phyloP scores from a whole-genome alignment of 1,140 invertebrate species.

The Aphidius gifuensis region DNA sequence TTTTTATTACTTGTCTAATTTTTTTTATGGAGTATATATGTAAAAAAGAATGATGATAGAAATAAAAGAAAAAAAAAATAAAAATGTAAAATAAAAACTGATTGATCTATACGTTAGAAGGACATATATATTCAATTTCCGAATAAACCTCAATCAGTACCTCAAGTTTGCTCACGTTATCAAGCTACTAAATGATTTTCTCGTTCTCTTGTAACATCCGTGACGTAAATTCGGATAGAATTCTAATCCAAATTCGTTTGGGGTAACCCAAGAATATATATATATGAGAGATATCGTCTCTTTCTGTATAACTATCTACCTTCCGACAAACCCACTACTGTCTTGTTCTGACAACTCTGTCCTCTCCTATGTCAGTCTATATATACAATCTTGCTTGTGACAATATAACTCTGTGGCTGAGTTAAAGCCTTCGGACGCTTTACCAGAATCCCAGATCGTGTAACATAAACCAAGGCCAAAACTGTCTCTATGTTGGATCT shows the following conservation, averaged over 20 bases:
- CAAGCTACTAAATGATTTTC: conserved; percentile 25
- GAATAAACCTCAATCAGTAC: conserved; percentile 27
- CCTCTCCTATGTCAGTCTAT: too few relatives aligned
- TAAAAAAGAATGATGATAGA: neutral
- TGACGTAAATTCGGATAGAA: conserved; percentile 23
- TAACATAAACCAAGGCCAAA: neutral
- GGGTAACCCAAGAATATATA: too few relatives aligned
- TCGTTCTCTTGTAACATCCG: conserved; percentile 16
- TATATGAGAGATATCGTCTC: too few relatives aligned
- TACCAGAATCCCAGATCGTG: conserved; percentile 15
- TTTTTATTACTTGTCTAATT: too few relatives aligned
- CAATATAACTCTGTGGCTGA: too few relatives aligned
- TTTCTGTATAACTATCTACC: too few relatives aligned
- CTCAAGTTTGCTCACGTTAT: conserved; percentile 21
- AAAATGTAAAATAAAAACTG: neutral
- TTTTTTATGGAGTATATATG: neutral
- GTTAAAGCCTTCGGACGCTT: neutral
- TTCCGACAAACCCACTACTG: too few relatives aligned
- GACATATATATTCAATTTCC: neutral
- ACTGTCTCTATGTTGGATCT: conserved; percentile 1
- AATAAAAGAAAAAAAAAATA: conserved; percentile 9
- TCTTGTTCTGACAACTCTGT: too few relatives aligned
- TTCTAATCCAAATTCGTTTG: conserved; percentile 13
- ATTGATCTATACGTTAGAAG: neutral
- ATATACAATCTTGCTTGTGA: too few relatives aligned